A percentile compares a stretch with the other conserved stretches of the same genome.
Evolutionary conservation across 2,888 invertebrate species (phyloP).

Genomic region (Pedicia rivosa): DNA sequence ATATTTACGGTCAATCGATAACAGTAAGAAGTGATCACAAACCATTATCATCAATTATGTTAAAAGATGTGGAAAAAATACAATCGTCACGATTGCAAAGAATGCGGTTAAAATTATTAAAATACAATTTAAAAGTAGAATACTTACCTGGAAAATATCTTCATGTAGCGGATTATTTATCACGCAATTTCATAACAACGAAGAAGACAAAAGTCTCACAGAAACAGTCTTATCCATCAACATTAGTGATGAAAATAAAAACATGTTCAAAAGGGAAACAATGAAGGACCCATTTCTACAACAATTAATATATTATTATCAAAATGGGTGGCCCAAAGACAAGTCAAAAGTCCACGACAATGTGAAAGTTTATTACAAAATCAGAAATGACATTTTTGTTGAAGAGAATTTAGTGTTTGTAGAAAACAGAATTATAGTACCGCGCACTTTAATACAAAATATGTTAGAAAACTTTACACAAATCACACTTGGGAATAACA

Average conservation of each 20-base stretch:
- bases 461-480: too few relatives aligned
- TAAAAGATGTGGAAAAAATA: not conserved
- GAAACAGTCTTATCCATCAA: too few relatives aligned
- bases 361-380: not conserved
- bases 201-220: too few relatives aligned
- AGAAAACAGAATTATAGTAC: not conserved
- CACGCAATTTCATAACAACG: not conserved
- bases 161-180: not conserved
- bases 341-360: too few relatives aligned
- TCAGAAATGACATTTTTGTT: not conserved
- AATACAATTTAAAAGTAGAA: not conserved
- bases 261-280: too few relatives aligned
- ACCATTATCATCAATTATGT: not conserved
- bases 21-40: slow-evolving; percentile 1
- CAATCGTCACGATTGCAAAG: not conserved
- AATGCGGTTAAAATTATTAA: not conserved
- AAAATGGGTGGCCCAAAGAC: too few relatives aligned
- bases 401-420: not conserved
- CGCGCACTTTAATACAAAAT: not conserved
- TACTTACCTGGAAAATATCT: not conserved
- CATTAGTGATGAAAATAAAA: too few relatives aligned
- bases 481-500: slow-evolving; percentile 4
- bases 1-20: slow-evolving; percentile 3
- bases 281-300: too few relatives aligned
- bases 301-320: too few relatives aligned